phyloP scores from a whole-genome alignment of 2,797 vertebrate genomes.

The Erithacus rubecula region DNA sequence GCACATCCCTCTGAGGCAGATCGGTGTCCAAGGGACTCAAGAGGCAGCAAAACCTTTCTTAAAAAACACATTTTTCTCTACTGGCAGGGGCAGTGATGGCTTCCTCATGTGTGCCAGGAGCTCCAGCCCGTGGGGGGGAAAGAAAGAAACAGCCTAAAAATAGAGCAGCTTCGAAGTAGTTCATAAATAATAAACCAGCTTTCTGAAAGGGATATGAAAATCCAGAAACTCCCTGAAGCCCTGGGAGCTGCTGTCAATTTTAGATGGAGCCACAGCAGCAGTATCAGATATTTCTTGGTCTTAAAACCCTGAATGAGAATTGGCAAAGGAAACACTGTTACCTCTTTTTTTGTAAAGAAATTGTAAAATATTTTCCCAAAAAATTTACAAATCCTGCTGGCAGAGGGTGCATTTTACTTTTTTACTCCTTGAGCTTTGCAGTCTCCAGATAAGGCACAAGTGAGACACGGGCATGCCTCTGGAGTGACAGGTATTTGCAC shows the following conservation, averaged over 20 bases:
- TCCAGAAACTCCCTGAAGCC: neutral
- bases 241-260: neutral
- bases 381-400: neutral
- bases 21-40: neutral
- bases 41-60: neutral
- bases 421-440: neutral
- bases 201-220: constrained; percentile 16
- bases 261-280: neutral
- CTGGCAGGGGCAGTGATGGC: neutral
- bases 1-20: neutral
- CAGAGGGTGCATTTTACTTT: neutral
- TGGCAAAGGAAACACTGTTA: neutral
- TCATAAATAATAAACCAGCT: constrained; percentile 53
- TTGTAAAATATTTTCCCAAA: neutral
- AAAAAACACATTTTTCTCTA: neutral
- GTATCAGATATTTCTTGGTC: neutral
- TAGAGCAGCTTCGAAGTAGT: constrained; percentile 9
- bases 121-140: neutral
- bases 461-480: neutral
- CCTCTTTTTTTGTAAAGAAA: neutral
- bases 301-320: neutral
- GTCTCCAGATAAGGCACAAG: neutral
- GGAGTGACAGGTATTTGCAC: neutral
- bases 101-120: neutral
- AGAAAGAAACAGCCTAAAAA: constrained; percentile 36